Evolutionary conservation across 2,113 vertebrate genomes (phyloP).

Genomic region (Marcusenius ussheri): DNA sequence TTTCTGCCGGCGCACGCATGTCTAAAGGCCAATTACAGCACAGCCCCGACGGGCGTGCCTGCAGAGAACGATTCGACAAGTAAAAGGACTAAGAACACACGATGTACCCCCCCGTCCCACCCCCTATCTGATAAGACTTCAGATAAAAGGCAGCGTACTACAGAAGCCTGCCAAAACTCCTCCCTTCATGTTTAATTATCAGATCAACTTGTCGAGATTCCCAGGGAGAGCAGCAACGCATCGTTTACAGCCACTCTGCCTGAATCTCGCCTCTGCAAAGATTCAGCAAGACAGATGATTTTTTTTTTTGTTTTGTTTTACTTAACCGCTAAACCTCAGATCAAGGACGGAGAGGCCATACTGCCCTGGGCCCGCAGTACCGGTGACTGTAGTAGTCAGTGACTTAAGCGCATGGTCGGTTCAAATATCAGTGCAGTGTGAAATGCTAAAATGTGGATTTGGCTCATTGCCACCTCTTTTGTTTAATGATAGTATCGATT

Average conservation of each 20-base stretch:
- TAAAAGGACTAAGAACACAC: neutral
- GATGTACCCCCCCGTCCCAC: neutral
- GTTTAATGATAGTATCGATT: neutral
- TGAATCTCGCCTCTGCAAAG: neutral
- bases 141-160: slow-evolving; percentile 2
- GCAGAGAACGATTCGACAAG: neutral
- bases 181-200: slow-evolving; percentile 18
- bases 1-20: neutral
- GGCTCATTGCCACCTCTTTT: neutral
- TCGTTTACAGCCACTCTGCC: neutral
- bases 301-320: neutral
- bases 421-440: neutral
- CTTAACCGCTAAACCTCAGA: neutral
- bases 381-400: neutral
- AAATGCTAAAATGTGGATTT: neutral
- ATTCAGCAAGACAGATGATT: neutral
- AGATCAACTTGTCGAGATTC: slow-evolving; percentile 18
- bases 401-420: neutral
- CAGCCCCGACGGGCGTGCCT: neutral
- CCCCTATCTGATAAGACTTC: slow-evolving; percentile 6
- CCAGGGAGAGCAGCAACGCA: neutral
- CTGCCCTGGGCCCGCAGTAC: neutral
- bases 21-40: neutral
- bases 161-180: slow-evolving; percentile 15
- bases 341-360: neutral